Conservation (phyloP, 2,113 vertebrate species). For the Chrysochloris asiatica region DNA sequence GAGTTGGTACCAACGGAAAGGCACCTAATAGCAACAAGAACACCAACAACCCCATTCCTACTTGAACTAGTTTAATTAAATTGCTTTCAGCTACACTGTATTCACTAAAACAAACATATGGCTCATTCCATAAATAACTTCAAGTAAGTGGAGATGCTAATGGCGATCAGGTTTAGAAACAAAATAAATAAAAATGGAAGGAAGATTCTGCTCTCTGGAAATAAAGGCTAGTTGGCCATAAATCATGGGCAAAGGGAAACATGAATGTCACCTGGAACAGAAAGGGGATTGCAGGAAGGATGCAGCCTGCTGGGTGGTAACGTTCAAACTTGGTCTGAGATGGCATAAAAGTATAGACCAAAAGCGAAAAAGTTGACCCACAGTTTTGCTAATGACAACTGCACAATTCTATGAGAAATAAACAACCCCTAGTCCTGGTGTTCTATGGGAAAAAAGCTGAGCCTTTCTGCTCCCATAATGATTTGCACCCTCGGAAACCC, state of each 20-base stretch:
- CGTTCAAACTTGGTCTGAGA: not conserved
- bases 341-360: not conserved
- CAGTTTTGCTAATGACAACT: not conserved
- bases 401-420: not conserved
- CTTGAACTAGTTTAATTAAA: not conserved
- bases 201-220: not conserved
- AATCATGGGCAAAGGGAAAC: not conserved
- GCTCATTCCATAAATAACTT: not conserved
- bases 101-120: not conserved
- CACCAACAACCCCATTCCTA: not conserved
- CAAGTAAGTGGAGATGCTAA: not conserved
- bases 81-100: not conserved
- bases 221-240: not conserved
- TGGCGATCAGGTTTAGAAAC: constrained; percentile 1
- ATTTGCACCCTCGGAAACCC: too few relatives aligned
- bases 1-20: too few relatives aligned
- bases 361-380: not conserved
- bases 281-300: not conserved
- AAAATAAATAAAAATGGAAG: not conserved
- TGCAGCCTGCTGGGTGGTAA: accelerated
- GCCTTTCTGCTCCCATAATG: too few relatives aligned
- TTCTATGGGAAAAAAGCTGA: too few relatives aligned
- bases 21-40: too few relatives aligned
- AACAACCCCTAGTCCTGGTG: too few relatives aligned
- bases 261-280: not conserved